These are phyloP conservation scores for Allygus modestus DNA, from an alignment of 2,888 invertebrate species.

Conservation along the genomic window DNA sequence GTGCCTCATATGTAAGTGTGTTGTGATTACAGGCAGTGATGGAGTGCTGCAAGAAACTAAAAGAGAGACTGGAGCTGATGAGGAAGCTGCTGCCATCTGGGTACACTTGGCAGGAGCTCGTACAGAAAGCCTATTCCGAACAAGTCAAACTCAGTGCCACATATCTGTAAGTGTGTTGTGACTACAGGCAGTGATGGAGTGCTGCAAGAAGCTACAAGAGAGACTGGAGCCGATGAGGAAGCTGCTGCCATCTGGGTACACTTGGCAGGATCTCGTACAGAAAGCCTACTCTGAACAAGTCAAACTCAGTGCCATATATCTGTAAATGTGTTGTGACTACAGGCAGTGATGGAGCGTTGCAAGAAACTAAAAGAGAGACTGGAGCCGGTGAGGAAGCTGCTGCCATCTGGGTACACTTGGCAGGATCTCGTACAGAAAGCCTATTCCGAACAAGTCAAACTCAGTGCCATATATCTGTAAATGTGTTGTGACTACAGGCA, in stretches of 20 bases:
- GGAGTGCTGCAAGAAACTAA: slow-evolving; percentile 81
- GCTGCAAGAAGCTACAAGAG: slow-evolving; percentile 80
- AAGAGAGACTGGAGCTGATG: slow-evolving; percentile 77
- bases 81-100: slow-evolving; percentile 73
- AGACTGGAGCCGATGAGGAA: slow-evolving; percentile 75
- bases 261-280: slow-evolving; percentile 71
- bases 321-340: slow-evolving; percentile 61
- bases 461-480: slow-evolving; percentile 78
- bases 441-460: slow-evolving; percentile 76
- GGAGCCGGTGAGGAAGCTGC: slow-evolving; percentile 73
- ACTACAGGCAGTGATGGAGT: slow-evolving; percentile 78
- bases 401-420: slow-evolving; percentile 75
- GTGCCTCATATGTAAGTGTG: slow-evolving; percentile 76
- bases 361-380: slow-evolving; percentile 80
- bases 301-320: slow-evolving; percentile 80
- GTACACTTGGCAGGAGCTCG: slow-evolving; percentile 74
- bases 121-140: slow-evolving; percentile 75
- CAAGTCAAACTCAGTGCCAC: slow-evolving; percentile 80
- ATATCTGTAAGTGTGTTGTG: slow-evolving; percentile 74
- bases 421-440: slow-evolving; percentile 75
- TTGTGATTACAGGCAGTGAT: slow-evolving; percentile 78
- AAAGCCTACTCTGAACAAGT: slow-evolving; percentile 77
- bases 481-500: no score
- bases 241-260: slow-evolving; percentile 76
- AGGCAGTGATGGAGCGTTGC: slow-evolving; percentile 82